These are phyloP conservation scores for Drosophila nr. perissopoda DNA, from an alignment of 2,888 invertebrate genomes.

Conservation along the genomic window DNA sequence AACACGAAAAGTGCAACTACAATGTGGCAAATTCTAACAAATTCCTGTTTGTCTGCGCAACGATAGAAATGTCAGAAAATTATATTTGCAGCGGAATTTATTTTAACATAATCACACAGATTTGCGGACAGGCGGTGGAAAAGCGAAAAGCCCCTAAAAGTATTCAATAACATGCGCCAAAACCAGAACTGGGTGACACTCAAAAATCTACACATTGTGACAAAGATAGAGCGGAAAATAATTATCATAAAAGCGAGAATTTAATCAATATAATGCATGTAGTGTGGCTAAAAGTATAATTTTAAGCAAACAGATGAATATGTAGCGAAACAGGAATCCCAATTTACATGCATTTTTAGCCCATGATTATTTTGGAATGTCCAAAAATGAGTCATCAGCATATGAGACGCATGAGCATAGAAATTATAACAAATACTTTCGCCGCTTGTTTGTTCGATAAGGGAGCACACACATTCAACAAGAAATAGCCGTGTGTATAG, in stretches of 20 bases:
- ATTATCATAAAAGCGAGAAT: constrained; percentile 26
- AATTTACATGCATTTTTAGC: neutral
- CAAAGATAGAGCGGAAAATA: constrained; percentile 52
- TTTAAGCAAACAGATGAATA: neutral
- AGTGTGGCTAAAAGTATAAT: neutral
- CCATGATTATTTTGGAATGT: neutral
- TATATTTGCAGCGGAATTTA: constrained; percentile 66
- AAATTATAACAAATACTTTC: constrained; percentile 41
- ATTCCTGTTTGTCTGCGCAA: constrained; percentile 12
- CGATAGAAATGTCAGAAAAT: constrained; percentile 38
- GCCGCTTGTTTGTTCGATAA: constrained; percentile 79
- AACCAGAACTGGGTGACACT: constrained; percentile 14
- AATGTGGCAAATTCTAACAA: constrained; percentile 10
- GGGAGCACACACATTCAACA: constrained; percentile 16
- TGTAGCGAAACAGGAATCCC: neutral
- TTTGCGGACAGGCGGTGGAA: constrained; percentile 2
- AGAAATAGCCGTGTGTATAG: constrained; percentile 1
- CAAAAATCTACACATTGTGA: constrained; percentile 26
- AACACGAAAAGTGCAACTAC: constrained; percentile 18
- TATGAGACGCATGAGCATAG: constrained; percentile 47
- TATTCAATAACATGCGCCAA: constrained; percentile 36
- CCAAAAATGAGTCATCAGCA: constrained; percentile 46
- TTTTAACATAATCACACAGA: constrained; percentile 61
- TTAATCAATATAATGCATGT: constrained; percentile 29
- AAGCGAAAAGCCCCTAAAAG: constrained; percentile 35